Base-by-base conservation (phyloP, 2,113 vertebrate genomes). In the Andinoacara biseriatus region DNA sequence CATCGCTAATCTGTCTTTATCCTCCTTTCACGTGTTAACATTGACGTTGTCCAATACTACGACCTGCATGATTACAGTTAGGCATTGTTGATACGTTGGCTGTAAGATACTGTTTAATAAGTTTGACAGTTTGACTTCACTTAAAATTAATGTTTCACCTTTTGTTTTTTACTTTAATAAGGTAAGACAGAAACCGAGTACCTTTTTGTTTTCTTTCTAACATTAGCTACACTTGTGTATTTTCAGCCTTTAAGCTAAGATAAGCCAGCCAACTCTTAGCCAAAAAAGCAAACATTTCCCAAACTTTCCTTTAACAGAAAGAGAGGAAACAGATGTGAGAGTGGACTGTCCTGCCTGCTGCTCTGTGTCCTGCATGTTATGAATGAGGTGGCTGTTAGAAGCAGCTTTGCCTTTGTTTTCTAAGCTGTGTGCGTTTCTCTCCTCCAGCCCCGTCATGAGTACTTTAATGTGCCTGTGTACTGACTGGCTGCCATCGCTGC, bases 391-490 rank as follows among this genome's bases (percentile, higher is more conserved):
- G 20, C 52, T 83, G 46, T 76, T 58, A 22, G 22, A 15, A 57
- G 59, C 22, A 49, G 6, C 49, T 76, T 77, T 43, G 62, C 59
- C 38, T 40, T 52, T 86, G 63, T 94, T 92, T 58, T 86, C 96
- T 93, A 86, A 92, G 89, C 90, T 86, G 49, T 98, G 87, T 97
- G 92, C 94, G 82, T 98, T 96, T 99, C 96, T 98, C 96, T 97
- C 90, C 93, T 80, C 87, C 97, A 99, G 98, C 98, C 97, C 94
- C 97, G 96, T 85, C 97, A 99, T 96, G 98, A 99, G 96, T 99
- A 98, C 97, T 99, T 99, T 98, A 99, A 97, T 96, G 97, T 99
- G 93, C 97, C 98, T 95, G 97, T 99, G 96, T 99, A 98, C 96
- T 99, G 97, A 99, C 93, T 96, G 97, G 96, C 95, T 95, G 93